A percentile compares a stretch with the other conserved stretches of the same genome.
phyloP scores from a whole-genome alignment of 2,113 vertebrate genomes.

The Hiodon alosoides region DNA sequence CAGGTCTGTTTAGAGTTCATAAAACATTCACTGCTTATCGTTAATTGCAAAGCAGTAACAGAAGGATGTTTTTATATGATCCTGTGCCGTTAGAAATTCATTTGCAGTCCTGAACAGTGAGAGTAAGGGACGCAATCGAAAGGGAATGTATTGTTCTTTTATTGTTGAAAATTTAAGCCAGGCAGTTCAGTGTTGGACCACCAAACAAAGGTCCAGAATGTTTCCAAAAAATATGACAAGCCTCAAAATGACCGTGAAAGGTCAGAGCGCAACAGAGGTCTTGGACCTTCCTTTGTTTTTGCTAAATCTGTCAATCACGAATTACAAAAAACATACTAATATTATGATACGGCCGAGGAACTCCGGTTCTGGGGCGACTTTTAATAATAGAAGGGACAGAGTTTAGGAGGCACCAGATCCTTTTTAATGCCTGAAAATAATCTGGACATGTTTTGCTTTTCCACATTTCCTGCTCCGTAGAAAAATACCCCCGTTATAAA shows the following conservation, averaged over 20 bases:
- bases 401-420: slow-evolving; percentile 14
- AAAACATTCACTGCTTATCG: neutral
- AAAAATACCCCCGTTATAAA: slow-evolving; percentile 17
- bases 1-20: neutral
- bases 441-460: slow-evolving; percentile 22
- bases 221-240: no score
- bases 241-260: no score
- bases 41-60: slow-evolving; percentile 1
- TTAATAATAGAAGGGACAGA: slow-evolving; percentile 12
- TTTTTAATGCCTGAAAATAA: slow-evolving; percentile 11
- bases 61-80: neutral
- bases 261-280: no score
- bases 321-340: slow-evolving; percentile 15
- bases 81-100: no score
- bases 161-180: no score
- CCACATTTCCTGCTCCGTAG: neutral
- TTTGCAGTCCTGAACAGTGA: no score
- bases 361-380: slow-evolving; percentile 8
- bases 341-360: slow-evolving; percentile 29
- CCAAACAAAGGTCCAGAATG: no score
- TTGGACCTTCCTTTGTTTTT: slow-evolving; percentile 23
- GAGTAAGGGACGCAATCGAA: no score
- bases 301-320: slow-evolving; percentile 29
- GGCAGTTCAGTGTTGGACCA: no score
- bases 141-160: no score